Evolutionary conservation across 2,797 vertebrate genomes (phyloP), one percentile per base, ranked within the genome.

Genomic region (Danio aesculapii): DNA sequence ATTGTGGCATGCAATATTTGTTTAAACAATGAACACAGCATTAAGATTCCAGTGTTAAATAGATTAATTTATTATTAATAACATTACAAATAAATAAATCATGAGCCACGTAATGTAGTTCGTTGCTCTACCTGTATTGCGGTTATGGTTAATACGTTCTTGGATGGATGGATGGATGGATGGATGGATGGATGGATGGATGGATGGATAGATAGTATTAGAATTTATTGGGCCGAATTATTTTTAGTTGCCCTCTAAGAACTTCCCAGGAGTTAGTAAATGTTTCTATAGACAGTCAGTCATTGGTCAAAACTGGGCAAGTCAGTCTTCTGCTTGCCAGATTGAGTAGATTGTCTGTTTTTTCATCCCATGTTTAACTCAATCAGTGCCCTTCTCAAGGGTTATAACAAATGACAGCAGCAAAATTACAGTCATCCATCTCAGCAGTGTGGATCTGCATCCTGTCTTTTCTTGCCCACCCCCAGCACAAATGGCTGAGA

Each of bases 341-440:
- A 86, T 84, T 81, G 80, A 87, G 86, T 89, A 89, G 85, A 91
- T 90, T 82, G 86, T 84, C 88, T 87, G 83, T 87, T 92, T 88
- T 89, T 92, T 92, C 87, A 89, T 86, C 84, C 83, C 78, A 69
- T 77, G 82, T 66, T 86, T 94, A 88, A 93, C 92, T 90, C 83
- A 84, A 92, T 94, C 90, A 91, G 89, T 86, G 86, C 87, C 86
- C 89, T 93, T 89, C 87, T 89, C 87, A 88, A 91, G 88, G 87
- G 87, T 87, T 73, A 76, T 81, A 91, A 92, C 89, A 87, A 91
- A 94, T 91, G 90, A 92, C 89, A 91, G 85, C 85, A 79, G 69
- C 85, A 84, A 94, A 93, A 95, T 95, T 92, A 91, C 91, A 89
- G 89, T 91, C 88, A 89, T 94, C 89, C 67, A 72, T 95, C 93